Evolutionary conservation across 2,113 vertebrate species (phyloP), one percentile per base, ranked within the genome.

Genomic region (Anolis carolinensis): DNA sequence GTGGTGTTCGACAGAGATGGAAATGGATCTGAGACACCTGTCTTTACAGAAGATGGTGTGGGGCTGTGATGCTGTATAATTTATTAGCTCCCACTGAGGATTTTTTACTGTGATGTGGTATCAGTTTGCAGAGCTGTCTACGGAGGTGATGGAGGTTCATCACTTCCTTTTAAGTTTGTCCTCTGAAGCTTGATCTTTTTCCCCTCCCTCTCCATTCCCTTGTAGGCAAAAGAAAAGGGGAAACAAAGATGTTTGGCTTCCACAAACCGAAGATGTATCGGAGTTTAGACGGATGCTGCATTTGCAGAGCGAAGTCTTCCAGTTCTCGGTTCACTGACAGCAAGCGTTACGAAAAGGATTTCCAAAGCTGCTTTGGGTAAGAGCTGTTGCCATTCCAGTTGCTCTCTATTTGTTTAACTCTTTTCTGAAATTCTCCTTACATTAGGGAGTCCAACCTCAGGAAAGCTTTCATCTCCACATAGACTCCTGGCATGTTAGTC

Each of bases 211-310:
- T 9, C 32, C 65, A 13, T 4, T 21, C 13, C 68, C 32, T 92
- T 78, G 75, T 87, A 96, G 96, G 90, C 63, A 92, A 36, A 89
- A 92, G 82, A 86, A 92, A 84, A 81, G 5, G 91, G 92, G 90
- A 93, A 93, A 59, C 18, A 87, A 97, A 96, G 90, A 99, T 99
- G 99, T 99, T 99, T 97, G 99, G 99, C 97, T 99, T 99, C 95
- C 98, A 99, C 95, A 99, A 99, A 97, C 99, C 99, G 91, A 99
- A 99, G 96, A 99, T 99, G 98, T 99, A 99, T 95, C 96, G 99
- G 91, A 99, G 98, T 96, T 95, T 99, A 96, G 98, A 99, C 10
- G 99, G 99, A 87, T 99, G 99, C 96, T 99, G 99, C 94, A 99
- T 99, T 96, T 99, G 99, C 96, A 97, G 98, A 81, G 99, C 98